A percentile compares a stretch with the other conserved stretches of the same genome.
Evolutionary conservation across 1,140 invertebrate species (phyloP).

Genomic region (Drosophila jambulina): DNA sequence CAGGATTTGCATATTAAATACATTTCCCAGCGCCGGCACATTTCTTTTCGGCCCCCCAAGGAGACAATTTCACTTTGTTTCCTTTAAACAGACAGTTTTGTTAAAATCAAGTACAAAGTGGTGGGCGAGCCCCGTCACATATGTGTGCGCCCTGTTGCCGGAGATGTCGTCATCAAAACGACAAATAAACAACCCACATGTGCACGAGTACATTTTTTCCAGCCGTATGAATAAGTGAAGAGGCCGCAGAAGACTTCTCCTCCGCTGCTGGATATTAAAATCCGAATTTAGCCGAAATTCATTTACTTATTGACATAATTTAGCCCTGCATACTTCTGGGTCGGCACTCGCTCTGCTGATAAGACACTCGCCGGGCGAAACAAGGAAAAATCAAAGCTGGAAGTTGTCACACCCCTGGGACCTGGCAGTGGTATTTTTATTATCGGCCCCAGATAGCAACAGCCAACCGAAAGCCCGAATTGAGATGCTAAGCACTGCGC

Average conservation of each 20-base stretch:
- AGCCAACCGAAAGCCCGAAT: conserved; percentile 52
- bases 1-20: conserved; percentile 78
- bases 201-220: conserved; percentile 5
- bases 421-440: conserved; percentile 63
- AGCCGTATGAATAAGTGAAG: conserved; percentile 53
- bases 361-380: conserved; percentile 29
- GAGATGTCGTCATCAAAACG: conserved; percentile 47
- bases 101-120: conserved; percentile 60
- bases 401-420: conserved; percentile 71
- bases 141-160: conserved; percentile 20
- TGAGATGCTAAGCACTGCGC: conserved; percentile 70
- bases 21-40: conserved; percentile 35
- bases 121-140: conserved; percentile 42
- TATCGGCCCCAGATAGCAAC: conserved; percentile 59
- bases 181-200: conserved; percentile 44
- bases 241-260: conserved; percentile 19
- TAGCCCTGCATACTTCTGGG: conserved; percentile 46
- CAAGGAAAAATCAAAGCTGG: conserved; percentile 66
- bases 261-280: conserved; percentile 46
- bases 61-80: conserved; percentile 73
- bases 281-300: conserved; percentile 69
- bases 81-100: conserved; percentile 60
- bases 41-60: conserved; percentile 46
- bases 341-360: conserved; percentile 40
- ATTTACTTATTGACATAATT: conserved; percentile 78